Percentiles rank a stretch among this genome's conserved stretches.
Evolutionary conservation across 1,140 invertebrate species (phyloP).

Genomic region (Bombyx mori): DNA sequence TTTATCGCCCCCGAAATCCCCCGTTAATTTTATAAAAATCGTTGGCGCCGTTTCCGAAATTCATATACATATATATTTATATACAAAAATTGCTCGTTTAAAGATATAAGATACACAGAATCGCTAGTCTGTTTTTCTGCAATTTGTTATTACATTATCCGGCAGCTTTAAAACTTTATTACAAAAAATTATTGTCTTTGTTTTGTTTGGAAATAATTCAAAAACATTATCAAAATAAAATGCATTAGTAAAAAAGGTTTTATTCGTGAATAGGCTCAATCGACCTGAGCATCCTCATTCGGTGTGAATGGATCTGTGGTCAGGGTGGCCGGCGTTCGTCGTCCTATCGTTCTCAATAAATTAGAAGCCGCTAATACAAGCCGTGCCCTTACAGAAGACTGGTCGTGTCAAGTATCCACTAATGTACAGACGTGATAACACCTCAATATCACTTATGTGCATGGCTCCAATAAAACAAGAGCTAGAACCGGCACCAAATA

Average conservation of each 20-base stretch:
- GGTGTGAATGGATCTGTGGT: constrained; percentile 58
- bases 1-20: too few relatives aligned
- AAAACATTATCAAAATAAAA: constrained; percentile 1
- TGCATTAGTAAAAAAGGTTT: background rate
- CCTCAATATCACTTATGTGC: constrained; percentile 60
- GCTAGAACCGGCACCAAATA: constrained; percentile 13
- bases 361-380: constrained; percentile 66
- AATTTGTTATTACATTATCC: too few relatives aligned
- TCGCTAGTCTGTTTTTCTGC: too few relatives aligned
- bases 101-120: too few relatives aligned
- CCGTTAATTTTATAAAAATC: too few relatives aligned
- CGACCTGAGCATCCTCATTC: constrained; percentile 27
- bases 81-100: too few relatives aligned
- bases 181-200: background rate
- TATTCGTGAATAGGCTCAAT: constrained; percentile 3
- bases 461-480: constrained; percentile 34
- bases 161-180: too few relatives aligned
- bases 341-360: constrained; percentile 67
- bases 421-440: constrained; percentile 64
- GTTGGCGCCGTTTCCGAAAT: too few relatives aligned
- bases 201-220: background rate
- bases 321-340: constrained; percentile 67
- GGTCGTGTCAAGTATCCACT: constrained; percentile 61
- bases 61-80: too few relatives aligned
- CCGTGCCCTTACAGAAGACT: constrained; percentile 66